phyloP scores from a whole-genome alignment of 2,113 vertebrate species.

The Tychaedon coryphoeus region DNA sequence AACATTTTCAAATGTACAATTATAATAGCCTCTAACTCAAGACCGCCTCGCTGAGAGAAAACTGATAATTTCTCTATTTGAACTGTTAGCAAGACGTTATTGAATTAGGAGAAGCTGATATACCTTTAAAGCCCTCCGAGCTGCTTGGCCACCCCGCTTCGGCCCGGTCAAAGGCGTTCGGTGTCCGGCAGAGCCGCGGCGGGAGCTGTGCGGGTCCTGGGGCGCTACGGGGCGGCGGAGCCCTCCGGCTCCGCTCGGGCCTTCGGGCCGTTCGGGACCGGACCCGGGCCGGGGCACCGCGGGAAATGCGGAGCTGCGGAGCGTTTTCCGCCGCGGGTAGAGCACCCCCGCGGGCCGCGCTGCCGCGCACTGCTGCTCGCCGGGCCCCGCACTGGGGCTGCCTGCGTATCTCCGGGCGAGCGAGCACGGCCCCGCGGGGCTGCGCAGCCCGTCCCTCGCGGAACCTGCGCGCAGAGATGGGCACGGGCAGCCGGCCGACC shows the following conservation, averaged over 20 bases:
- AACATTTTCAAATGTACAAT: slow-evolving; percentile 75
- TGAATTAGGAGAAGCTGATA: slow-evolving; percentile 68
- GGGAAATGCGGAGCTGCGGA: not conserved
- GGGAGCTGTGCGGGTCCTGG: not conserved
- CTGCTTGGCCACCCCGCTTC: slow-evolving; percentile 39
- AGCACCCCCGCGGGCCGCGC: not conserved
- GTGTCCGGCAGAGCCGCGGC: not conserved
- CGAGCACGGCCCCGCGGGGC: not conserved
- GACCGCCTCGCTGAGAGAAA: slow-evolving; percentile 75
- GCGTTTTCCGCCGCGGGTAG: not conserved
- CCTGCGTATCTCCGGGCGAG: not conserved
- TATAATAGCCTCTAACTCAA: slow-evolving; percentile 74
- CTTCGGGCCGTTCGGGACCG: not conserved
- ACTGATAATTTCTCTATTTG: slow-evolving; percentile 82
- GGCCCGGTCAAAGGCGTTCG: not conserved
- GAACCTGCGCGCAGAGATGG: not conserved
- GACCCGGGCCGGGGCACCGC: not conserved
- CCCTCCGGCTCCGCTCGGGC: not conserved
- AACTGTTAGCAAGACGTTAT: slow-evolving; percentile 72
- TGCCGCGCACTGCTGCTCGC: not conserved
- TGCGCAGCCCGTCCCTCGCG: not conserved
- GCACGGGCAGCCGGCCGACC: not conserved
- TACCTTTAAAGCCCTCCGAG: slow-evolving; percentile 11
- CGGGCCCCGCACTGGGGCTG: fast-evolving
- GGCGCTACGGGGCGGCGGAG: not conserved